A percentile compares a stretch with the other conserved stretches of the same genome.
phyloP scores from a whole-genome alignment of 1,140 invertebrate species.

The Calephelis nemesis region DNA sequence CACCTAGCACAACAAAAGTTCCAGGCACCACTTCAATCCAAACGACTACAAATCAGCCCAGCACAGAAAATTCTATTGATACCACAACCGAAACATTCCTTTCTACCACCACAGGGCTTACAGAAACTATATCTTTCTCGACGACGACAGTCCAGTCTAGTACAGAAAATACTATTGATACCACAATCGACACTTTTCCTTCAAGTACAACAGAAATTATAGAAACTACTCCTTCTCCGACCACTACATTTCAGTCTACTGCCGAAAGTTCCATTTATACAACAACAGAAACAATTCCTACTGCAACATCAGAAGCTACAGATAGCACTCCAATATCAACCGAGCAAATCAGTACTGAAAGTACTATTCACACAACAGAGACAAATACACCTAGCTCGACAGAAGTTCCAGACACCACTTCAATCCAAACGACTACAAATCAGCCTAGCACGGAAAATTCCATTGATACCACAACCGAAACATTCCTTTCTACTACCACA shows the following conservation, averaged over 20 bases:
- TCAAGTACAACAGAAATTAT: not conserved
- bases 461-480: not conserved
- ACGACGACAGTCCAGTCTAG: not conserved
- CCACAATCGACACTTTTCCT: not conserved
- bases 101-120: not conserved
- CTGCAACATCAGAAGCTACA: too few species aligned
- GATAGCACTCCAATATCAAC: too few species aligned
- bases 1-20: too few species aligned
- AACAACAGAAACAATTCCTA: not conserved
- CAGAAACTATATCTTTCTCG: not conserved
- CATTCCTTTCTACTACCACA: too few species aligned
- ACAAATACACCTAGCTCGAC: too few species aligned
- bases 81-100: not conserved
- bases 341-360: too few species aligned
- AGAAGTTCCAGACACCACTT: too few species aligned
- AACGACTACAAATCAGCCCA: not conserved
- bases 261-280: not conserved
- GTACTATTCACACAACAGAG: too few species aligned
- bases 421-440: not conserved
- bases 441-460: not conserved
- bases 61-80: not conserved
- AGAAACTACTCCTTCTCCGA: conserved; percentile 21
- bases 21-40: not conserved
- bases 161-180: not conserved
- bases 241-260: conserved; percentile 10